Evolutionary conservation across 1,140 invertebrate species (phyloP).

Genomic region (Drosophila guanche): DNA sequence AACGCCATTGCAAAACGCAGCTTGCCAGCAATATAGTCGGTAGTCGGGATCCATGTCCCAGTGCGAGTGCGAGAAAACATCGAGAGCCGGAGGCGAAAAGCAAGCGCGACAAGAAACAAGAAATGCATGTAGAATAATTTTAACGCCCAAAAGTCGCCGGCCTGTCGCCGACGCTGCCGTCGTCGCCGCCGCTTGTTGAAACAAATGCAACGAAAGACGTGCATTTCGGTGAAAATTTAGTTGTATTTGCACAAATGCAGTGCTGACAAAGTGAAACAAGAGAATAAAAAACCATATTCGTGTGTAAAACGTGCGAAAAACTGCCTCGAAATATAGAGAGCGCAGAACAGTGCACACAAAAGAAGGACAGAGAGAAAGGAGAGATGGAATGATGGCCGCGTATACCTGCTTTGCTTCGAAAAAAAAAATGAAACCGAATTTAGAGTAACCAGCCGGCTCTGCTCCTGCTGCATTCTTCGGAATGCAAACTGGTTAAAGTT

Average conservation of each 20-base stretch:
- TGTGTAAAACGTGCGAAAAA: slow-evolving; percentile 66
- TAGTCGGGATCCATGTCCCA: neutral
- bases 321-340: slow-evolving; percentile 33
- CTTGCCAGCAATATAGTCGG: slow-evolving; percentile 2
- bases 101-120: neutral
- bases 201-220: slow-evolving; percentile 59
- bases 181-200: slow-evolving; percentile 44
- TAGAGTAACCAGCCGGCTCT: slow-evolving; percentile 53
- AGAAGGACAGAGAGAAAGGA: slow-evolving; percentile 21
- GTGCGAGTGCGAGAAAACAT: slow-evolving; percentile 21
- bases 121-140: slow-evolving; percentile 60
- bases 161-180: slow-evolving; percentile 48
- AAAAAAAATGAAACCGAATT: slow-evolving; percentile 41
- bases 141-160: slow-evolving; percentile 73
- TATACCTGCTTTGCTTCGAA: slow-evolving; percentile 61
- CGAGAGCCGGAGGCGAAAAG: neutral
- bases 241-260: slow-evolving; percentile 57
- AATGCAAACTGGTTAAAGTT: slow-evolving; percentile 72
- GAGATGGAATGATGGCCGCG: slow-evolving; percentile 64
- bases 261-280: slow-evolving; percentile 68
- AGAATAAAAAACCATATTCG: slow-evolving; percentile 63
- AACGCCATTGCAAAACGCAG: slow-evolving; percentile 23
- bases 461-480: slow-evolving; percentile 48
- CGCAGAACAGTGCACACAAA: slow-evolving; percentile 51
- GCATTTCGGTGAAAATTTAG: slow-evolving; percentile 28